These are phyloP conservation scores for Lasiommata megera DNA, from an alignment of 2,888 invertebrate species.

Conservation along the genomic window DNA sequence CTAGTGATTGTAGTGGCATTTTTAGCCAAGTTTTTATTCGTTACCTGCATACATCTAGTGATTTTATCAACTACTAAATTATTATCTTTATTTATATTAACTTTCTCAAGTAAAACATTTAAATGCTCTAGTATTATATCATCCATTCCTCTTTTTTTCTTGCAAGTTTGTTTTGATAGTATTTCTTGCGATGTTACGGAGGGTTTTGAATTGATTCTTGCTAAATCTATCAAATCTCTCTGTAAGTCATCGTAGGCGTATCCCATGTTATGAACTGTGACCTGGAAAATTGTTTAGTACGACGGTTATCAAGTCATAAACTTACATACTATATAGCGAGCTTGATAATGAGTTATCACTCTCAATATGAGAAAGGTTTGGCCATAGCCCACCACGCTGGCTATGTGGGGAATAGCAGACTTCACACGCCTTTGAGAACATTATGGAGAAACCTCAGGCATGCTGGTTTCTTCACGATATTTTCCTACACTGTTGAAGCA, in stretches of 20 bases:
- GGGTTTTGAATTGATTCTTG: conserved; percentile 19
- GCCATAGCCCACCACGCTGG: too few species aligned
- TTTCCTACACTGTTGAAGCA: too few species aligned
- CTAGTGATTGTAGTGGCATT: conserved; percentile 45
- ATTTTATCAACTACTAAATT: not conserved
- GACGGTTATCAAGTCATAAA: too few species aligned
- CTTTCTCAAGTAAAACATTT: conserved; percentile 1
- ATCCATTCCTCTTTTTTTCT: conserved; percentile 2
- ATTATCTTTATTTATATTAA: not conserved
- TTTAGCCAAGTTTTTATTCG: conserved; percentile 24
- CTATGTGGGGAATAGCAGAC: too few species aligned
- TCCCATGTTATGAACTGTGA: conserved; percentile 50
- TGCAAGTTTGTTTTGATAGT: not conserved
- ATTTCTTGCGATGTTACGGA: not conserved
- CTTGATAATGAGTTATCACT: too few species aligned
- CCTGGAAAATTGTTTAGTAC: conserved; percentile 43
- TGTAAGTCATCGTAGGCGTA: conserved; percentile 54
- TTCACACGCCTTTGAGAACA: too few species aligned
- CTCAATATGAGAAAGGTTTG: too few species aligned
- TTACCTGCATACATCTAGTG: not conserved
- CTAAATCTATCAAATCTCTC: conserved; percentile 44
- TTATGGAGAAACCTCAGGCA: too few species aligned
- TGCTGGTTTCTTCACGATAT: too few species aligned
- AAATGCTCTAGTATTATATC: not conserved
- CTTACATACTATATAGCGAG: too few species aligned